Base-by-base conservation (phyloP, 1,140 invertebrate species). In the Pteromalus puparum region DNA sequence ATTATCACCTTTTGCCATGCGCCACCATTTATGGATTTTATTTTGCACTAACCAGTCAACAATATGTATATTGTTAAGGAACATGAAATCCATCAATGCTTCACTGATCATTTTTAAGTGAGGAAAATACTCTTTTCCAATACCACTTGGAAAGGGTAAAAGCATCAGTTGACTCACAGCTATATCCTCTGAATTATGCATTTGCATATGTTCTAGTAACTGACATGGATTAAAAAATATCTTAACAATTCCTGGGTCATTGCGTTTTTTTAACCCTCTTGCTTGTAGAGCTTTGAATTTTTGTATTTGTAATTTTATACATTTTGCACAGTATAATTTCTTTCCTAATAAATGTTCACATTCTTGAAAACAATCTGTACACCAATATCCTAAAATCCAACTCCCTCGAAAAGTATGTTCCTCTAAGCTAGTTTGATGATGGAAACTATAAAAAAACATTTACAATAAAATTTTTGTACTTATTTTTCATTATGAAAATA, bases 211-310 rank as follows among this genome's bases (percentile, higher is more conserved):
- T 26, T 88, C 83, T 34, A 92, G 89, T 26, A 92, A 92, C 72
- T 89, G 89, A 78, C 92, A 93, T 61, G 91, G 91, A 76, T 93
- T 93, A 81, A 92, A 92, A 80, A 93, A 93, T 15, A 93, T 28
- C 26, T 86, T 86, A 6, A 89, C 85, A 10, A 86, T 86, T 1
- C 90, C 91, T 21, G 83, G 46, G 30, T 89, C 90, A 12, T 88
- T 86, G 15, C 53, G 81, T n/a, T 82, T 90, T 2, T 83, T 81
- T 30, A 90, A 70, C 2, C 90, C 89, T 86, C 82, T 87, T 13
- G 48, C 38, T 76, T 77, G 77, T 10, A 92, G 82, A 80, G 90
- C 90, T 4, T 28, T 24, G 0, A 87, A 87, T 82, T 89, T 91
- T 10, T 90, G 87, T 12, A 75, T 84, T 0, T 90, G 82, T 0